These are phyloP conservation scores for Heterodera carotae DNA, from an alignment of 1,140 invertebrate genomes.

Conservation along the genomic window DNA sequence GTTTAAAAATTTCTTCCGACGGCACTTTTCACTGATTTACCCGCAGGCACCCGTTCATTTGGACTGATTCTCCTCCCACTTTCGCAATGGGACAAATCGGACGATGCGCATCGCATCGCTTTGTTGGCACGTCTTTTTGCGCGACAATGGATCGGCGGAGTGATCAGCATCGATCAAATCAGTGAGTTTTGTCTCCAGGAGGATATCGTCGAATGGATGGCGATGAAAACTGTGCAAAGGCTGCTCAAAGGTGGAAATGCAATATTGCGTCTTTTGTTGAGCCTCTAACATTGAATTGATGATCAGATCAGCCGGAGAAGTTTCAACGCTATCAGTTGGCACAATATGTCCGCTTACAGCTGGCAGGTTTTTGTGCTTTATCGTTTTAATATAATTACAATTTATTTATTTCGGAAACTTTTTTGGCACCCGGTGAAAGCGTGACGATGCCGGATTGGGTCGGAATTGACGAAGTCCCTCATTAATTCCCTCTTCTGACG, in stretches of 20 bases:
- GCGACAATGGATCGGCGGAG: slow-evolving; percentile 49
- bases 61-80: slow-evolving; percentile 35
- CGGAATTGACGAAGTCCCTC: slow-evolving; percentile 2
- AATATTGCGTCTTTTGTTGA: background rate
- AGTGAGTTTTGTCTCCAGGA: slow-evolving; percentile 47
- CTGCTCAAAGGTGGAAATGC: slow-evolving; percentile 31
- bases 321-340: slow-evolving; percentile 31
- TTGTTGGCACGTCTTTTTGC: slow-evolving; percentile 42
- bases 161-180: slow-evolving; percentile 35
- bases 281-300: background rate
- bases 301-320: slow-evolving; percentile 5
- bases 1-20: slow-evolving; percentile 11
- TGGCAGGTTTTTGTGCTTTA: slow-evolving; percentile 34
- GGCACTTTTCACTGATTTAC: slow-evolving; percentile 4
- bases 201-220: slow-evolving; percentile 44
- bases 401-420: slow-evolving; percentile 23
- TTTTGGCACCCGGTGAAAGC: slow-evolving; percentile 44
- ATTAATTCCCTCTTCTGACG: too few relatives aligned
- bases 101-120: slow-evolving; percentile 49
- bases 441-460: slow-evolving; percentile 33
- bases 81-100: slow-evolving; percentile 46
- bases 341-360: slow-evolving; percentile 44
- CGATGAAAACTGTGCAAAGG: slow-evolving; percentile 42
- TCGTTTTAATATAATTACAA: background rate
- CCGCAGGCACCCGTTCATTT: slow-evolving; percentile 46